Evolutionary conservation across 2,888 invertebrate species (phyloP), one percentile per base, ranked within the genome.

Genomic region (Poecilus cupreus): DNA sequence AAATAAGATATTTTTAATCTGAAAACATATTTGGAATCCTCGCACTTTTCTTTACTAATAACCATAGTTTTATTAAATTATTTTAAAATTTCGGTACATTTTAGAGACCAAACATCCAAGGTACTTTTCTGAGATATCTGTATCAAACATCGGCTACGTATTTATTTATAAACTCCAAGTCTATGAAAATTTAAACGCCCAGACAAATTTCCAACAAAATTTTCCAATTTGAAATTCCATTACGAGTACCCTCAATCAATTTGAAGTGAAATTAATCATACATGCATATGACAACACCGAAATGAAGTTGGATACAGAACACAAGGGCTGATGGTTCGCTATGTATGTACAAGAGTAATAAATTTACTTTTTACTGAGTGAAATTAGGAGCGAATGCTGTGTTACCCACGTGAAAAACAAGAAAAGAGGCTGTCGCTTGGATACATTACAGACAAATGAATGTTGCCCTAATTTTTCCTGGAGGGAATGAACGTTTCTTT

Each of bases 241-340:
- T n/a, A n/a, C n/a, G n/a, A n/a, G n/a, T 49, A 57, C 11, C 24
- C 46, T 18, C 70, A 75, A 51, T 75, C 75, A 51, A 75, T 75
- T 26, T 51, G 75, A 75, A 54, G 24, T 26, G 32, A 32, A 49
- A 75, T 75, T 75, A 75, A 75, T 75, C 75, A 75, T 54, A 51
- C 54, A 51, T 24, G 37, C 16, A 75, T 54, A 51, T 75, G 75
- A 75, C 75, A 75, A 75, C 51, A 24, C 54, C 26, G 51, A 75
- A 75, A 51, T 54, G 51, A 51, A 75, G 75, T 70, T 54, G 43
- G 26, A 57, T 51, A 24, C 18, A 49, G 24, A 54, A 51, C 49
- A 32, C 8, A 43, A 18, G n/a, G 43, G 11, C 43, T 18, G 70
- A 39, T 70, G 22, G 43, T 13, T n/a, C 22, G 8, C 20, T n/a